A percentile compares a stretch with the other conserved stretches of the same genome.
phyloP scores from a whole-genome alignment of 2,888 invertebrate species.

The Hypercompe scribonia region DNA sequence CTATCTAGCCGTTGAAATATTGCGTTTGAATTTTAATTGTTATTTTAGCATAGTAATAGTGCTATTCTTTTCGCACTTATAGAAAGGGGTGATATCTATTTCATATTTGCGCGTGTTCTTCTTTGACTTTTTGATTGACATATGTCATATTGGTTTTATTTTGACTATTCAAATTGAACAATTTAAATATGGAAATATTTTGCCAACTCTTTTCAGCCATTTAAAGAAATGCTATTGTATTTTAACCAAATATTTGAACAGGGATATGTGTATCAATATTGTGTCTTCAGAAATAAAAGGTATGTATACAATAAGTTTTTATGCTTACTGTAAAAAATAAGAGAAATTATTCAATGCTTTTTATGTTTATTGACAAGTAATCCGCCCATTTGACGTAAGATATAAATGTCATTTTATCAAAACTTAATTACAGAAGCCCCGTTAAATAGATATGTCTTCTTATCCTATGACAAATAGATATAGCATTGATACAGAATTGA shows the following conservation, averaged over 20 bases:
- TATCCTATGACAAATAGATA: too few species aligned
- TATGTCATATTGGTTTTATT: constrained; percentile 53
- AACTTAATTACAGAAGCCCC: too few species aligned
- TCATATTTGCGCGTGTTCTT: constrained; percentile 10
- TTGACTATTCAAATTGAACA: constrained; percentile 45
- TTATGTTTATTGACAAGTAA: too few species aligned
- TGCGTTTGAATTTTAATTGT: constrained; percentile 28
- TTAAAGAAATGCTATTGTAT: constrained; percentile 31
- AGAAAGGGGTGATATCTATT: constrained; percentile 2
- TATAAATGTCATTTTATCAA: too few species aligned
- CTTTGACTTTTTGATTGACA: constrained; percentile 63
- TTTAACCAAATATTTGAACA: constrained; percentile 18
- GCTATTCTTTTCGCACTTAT: constrained; percentile 23
- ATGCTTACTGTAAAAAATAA: background rate
- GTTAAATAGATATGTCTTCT: too few species aligned
- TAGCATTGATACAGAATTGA: too few species aligned
- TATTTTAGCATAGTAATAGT: constrained; percentile 11
- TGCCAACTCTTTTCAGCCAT: constrained; percentile 36
- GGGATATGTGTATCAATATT: background rate
- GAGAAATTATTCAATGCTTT: background rate
- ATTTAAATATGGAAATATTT: constrained; percentile 44
- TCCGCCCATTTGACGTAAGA: too few species aligned
- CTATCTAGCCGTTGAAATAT: constrained; percentile 29
- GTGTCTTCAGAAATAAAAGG: background rate
- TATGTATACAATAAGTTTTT: background rate